Base-by-base conservation (phyloP, 1,140 invertebrate species). In the Phymastichus coffea region DNA sequence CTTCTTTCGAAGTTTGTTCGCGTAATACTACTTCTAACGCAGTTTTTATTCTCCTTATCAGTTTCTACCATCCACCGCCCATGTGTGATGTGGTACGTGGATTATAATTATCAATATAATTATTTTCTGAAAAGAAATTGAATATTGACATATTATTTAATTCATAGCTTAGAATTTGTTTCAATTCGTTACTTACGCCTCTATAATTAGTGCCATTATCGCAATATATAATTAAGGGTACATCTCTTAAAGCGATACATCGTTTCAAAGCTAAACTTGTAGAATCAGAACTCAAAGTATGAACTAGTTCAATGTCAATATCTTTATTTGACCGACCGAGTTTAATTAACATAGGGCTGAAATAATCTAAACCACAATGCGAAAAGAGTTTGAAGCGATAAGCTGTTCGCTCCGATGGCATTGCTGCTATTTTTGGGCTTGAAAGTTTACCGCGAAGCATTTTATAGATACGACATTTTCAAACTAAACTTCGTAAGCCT, bases 121-220 rank as follows among this genome's bases (percentile, higher is more conserved):
- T 17, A 35, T 20, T 12, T 44, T 14, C 15, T 41, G 40, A 41
- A 8, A 41, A 15, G 40, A 8, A 15, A 15, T n/a, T 41, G 8
- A 8, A 41, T 41, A 10, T 41, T 41, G 6, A 41, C 6, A 9
- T 8, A 17, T n/a, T n/a, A 37, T 48, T 33, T 57, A 26, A 17
- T 15, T 19, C n/a, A 54, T 28, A 26, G 37, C 22, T 8, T 15
- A 7, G 7, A 8, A 28, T 48, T n/a, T n/a, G n/a, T n/a, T n/a
- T n/a, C n/a, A 54, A 38, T 22, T 52, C 53, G n/a, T 4, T 14
- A 55, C 40, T 55, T 10, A 26, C n/a, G 15, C 72, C 72, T 20
- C 66, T 53, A 23, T 74, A 54, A 55, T 71, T 76, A 0, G 66
- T 71, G 0, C 67, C 69, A 49, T 70, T 69, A 41, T 72, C 71